These are phyloP conservation scores for Lordiphosa fenestrarum DNA, from an alignment of 2,888 invertebrate genomes.

Conservation along the genomic window DNA sequence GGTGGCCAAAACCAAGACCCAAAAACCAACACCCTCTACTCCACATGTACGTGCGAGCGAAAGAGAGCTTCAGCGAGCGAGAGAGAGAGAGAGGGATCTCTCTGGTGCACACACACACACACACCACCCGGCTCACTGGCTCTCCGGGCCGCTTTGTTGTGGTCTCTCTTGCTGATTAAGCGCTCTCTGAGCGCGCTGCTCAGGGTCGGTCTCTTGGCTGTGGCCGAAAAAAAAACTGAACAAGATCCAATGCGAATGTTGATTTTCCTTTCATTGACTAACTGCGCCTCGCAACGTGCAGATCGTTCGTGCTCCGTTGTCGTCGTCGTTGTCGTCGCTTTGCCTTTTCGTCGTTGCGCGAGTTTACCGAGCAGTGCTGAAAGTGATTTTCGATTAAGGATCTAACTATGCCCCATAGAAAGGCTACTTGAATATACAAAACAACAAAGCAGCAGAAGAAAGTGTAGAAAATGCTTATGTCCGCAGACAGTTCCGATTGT, in stretches of 20 bases:
- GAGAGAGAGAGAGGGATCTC: conserved; percentile 14
- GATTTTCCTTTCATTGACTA: conserved; percentile 80
- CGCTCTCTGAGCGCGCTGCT: conserved; percentile 27
- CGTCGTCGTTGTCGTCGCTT: conserved; percentile 12
- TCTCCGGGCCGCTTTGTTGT: conserved; percentile 14
- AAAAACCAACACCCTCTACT: conserved; percentile 15
- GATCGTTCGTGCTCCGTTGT: conserved; percentile 11
- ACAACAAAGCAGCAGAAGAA: conserved; percentile 16
- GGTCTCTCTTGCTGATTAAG: background rate
- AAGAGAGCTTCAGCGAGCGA: background rate
- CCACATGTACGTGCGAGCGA: background rate
- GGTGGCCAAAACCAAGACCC: conserved; percentile 2
- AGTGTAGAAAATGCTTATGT: conserved; percentile 79
- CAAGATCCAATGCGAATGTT: conserved; percentile 78
- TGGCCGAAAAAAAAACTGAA: conserved; percentile 65
- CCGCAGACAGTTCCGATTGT: conserved; percentile 80
- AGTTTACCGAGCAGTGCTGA: background rate
- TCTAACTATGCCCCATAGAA: conserved; percentile 12
- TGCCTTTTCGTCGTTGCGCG: conserved; percentile 16
- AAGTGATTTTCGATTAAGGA: background rate
- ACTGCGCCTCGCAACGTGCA: conserved; percentile 71
- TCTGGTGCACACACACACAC: conserved; percentile 15
- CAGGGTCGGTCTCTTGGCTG: conserved; percentile 44
- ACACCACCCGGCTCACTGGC: conserved; percentile 6
- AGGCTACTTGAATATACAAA: conserved; percentile 5